These are phyloP conservation scores for Dasysyrphus tricinctus DNA, from an alignment of 2,888 invertebrate genomes.

Conservation along the genomic window DNA sequence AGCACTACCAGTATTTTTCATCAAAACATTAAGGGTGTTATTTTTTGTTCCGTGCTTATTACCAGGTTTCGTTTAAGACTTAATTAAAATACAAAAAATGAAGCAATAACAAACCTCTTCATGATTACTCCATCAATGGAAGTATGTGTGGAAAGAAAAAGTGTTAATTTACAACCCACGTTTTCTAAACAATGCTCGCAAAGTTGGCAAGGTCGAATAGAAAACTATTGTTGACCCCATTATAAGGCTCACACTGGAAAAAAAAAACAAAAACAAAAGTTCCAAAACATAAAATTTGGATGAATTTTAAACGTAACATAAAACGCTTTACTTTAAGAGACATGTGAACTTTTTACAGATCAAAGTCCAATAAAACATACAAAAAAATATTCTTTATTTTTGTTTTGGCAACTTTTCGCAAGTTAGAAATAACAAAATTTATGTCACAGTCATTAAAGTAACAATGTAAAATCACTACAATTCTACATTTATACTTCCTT, in stretches of 20 bases:
- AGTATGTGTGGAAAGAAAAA: not conserved
- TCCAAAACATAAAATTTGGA: not conserved
- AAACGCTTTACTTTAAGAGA: not conserved
- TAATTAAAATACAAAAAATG: no score
- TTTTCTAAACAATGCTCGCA: not conserved
- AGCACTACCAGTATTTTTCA: no score
- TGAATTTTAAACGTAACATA: not conserved
- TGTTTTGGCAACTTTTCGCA: not conserved
- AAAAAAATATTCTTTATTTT: not conserved
- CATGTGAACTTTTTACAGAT: not conserved
- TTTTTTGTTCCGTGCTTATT: no score
- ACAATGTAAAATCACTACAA: constrained; percentile 20
- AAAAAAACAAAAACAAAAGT: not conserved
- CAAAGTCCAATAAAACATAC: not conserved
- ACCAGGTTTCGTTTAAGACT: no score
- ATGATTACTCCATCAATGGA: not conserved
- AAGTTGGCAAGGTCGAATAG: constrained; percentile 16
- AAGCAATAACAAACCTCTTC: not conserved
- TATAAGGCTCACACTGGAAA: not conserved
- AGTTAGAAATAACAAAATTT: constrained; percentile 6
- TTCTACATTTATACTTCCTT: constrained; percentile 32
- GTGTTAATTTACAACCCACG: constrained; percentile 21
- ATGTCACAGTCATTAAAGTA: constrained; percentile 34
- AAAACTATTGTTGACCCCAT: constrained; percentile 20
- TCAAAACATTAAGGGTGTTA: no score